These are phyloP conservation scores for Enteromius fasciolatus DNA, from an alignment of 2,797 vertebrate genomes.

Conservation along the genomic window DNA sequence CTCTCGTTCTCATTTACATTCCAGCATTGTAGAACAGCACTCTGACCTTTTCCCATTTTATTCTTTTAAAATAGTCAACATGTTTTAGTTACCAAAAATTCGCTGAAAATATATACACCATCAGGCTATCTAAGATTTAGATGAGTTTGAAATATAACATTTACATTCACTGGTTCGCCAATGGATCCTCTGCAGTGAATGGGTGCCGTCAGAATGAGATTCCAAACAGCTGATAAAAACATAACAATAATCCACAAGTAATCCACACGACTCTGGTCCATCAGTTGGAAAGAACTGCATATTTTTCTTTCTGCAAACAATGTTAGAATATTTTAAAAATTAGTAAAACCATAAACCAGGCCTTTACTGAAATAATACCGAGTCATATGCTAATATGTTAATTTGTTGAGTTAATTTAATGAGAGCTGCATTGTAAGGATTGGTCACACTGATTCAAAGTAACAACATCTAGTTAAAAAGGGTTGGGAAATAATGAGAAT, in stretches of 20 bases:
- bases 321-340: background rate
- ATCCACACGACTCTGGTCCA: background rate
- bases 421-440: background rate
- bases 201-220: background rate
- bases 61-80: slow-evolving; percentile 2
- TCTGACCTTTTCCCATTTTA: background rate
- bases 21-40: slow-evolving; percentile 42
- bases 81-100: background rate
- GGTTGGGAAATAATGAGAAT: background rate
- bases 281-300: background rate
- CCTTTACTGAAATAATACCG: background rate
- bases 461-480: background rate
- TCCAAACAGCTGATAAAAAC: background rate
- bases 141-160: background rate
- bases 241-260: background rate
- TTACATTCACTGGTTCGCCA: background rate
- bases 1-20: slow-evolving; percentile 53
- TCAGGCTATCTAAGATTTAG: background rate
- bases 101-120: background rate
- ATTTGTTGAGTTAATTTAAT: background rate
- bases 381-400: background rate
- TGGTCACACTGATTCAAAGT: background rate
- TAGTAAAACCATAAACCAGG: background rate
- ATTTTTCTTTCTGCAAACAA: background rate
- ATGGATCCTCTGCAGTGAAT: background rate